These are phyloP conservation scores for Bombus ignitus DNA, from an alignment of 1,140 invertebrate genomes.

Conservation along the genomic window DNA sequence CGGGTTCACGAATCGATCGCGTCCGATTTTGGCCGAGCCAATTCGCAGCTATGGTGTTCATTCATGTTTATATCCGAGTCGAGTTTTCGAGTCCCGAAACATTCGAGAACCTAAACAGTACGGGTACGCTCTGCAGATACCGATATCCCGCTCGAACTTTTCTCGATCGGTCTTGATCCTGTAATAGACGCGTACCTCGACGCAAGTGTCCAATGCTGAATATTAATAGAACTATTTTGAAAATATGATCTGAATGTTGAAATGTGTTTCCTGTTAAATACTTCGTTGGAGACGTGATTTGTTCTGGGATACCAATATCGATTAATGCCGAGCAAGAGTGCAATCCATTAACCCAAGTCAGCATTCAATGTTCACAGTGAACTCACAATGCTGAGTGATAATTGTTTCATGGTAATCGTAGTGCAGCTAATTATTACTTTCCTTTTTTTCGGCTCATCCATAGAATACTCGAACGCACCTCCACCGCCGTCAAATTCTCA, in stretches of 20 bases:
- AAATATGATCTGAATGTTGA: constrained; percentile 7
- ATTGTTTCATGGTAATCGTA: constrained; percentile 44
- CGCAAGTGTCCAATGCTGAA: not conserved
- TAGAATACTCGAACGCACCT: constrained; percentile 87
- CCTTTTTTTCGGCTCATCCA: constrained; percentile 77
- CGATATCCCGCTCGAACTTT: too few species aligned
- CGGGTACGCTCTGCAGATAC: too few species aligned
- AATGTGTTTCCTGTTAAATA: not conserved
- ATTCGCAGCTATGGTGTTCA: too few species aligned
- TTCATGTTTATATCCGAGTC: too few species aligned
- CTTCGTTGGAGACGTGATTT: not conserved
- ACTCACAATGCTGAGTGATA: constrained; percentile 23
- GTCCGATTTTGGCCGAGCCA: too few species aligned
- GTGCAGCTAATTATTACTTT: constrained; percentile 73
- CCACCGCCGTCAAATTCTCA: constrained; percentile 86
- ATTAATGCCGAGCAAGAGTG: constrained; percentile 62
- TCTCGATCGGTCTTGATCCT: too few species aligned
- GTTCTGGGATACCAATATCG: constrained; percentile 70
- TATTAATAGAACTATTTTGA: not conserved
- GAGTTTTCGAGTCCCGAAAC: too few species aligned
- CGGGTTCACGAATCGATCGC: too few species aligned
- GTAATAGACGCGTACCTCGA: too few species aligned
- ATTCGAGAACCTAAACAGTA: too few species aligned
- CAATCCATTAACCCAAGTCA: constrained; percentile 19
- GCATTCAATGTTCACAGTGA: constrained; percentile 32